These are phyloP conservation scores for Malaclemys terrapin DNA, from an alignment of 2,113 vertebrate genomes.

Conservation along the genomic window DNA sequence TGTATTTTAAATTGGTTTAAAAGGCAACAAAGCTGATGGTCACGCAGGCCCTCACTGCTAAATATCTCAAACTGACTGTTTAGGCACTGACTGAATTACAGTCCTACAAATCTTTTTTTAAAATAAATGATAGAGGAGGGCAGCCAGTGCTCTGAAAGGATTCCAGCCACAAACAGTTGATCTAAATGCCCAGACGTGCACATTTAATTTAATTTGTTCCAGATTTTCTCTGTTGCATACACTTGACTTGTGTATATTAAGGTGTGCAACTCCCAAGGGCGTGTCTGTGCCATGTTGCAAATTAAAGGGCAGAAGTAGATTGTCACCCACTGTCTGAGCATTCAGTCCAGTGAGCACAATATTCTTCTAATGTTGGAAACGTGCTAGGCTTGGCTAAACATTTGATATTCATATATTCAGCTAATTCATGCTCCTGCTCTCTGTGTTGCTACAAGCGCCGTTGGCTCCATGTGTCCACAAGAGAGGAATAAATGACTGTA, in stretches of 20 bases:
- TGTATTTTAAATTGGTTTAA: accelerated
- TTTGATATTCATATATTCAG: accelerated
- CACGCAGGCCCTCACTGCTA: background rate
- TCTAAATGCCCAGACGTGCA: accelerated
- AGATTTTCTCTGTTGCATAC: background rate
- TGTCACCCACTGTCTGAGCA: accelerated
- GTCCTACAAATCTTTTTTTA: background rate
- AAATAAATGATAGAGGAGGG: conserved; percentile 14
- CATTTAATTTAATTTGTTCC: background rate
- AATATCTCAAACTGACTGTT: background rate
- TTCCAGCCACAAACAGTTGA: background rate
- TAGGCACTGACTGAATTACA: conserved; percentile 4
- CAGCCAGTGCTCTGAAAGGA: background rate
- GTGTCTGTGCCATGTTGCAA: accelerated
- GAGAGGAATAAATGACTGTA: background rate
- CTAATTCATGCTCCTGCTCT: background rate
- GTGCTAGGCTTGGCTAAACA: background rate
- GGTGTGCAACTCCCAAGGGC: accelerated
- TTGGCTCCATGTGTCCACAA: accelerated
- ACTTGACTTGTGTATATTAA: accelerated
- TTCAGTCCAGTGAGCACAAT: accelerated
- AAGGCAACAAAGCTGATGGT: background rate
- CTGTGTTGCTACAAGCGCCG: accelerated
- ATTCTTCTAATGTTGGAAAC: no score
- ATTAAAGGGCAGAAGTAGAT: accelerated